phyloP scores from a whole-genome alignment of 2,888 invertebrate species.

The Drosophila differens region DNA sequence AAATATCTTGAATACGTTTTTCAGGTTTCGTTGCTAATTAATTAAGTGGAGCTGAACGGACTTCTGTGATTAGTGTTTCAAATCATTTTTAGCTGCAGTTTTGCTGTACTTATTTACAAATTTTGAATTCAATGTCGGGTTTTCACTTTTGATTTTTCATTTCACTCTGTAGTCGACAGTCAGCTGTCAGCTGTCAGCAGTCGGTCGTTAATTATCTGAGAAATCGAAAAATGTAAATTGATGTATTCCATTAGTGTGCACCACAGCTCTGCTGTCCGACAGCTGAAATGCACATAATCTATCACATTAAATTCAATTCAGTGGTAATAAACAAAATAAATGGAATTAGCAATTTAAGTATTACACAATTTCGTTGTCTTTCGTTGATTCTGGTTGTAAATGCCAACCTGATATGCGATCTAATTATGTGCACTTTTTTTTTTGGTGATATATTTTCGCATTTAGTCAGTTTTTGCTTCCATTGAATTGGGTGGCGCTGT shows the following conservation, averaged over 20 bases:
- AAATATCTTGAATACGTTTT: neutral
- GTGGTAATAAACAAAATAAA: neutral
- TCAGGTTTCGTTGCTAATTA: too few species aligned
- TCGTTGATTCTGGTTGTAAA: neutral
- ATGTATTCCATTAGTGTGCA: neutral
- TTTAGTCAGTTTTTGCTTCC: constrained; percentile 20
- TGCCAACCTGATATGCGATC: neutral
- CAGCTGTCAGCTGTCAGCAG: neutral
- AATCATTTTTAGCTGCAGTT: too few species aligned
- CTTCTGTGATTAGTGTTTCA: too few species aligned
- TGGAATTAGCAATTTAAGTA: neutral
- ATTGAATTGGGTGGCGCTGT: constrained; percentile 24
- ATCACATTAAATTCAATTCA: neutral
- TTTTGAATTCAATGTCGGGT: neutral
- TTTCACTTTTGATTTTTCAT: neutral
- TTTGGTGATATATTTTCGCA: neutral
- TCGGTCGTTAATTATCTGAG: neutral
- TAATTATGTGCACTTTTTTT: neutral
- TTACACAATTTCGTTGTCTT: neutral
- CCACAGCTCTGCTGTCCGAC: neutral
- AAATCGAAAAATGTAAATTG: neutral
- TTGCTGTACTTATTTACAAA: too few species aligned
- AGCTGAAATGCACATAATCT: neutral
- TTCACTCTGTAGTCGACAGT: neutral
- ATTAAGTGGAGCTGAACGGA: too few species aligned